Evolutionary conservation across 2,797 vertebrate species (phyloP), one percentile per base, ranked within the genome.

Genomic region (Enteromius radiatus): DNA sequence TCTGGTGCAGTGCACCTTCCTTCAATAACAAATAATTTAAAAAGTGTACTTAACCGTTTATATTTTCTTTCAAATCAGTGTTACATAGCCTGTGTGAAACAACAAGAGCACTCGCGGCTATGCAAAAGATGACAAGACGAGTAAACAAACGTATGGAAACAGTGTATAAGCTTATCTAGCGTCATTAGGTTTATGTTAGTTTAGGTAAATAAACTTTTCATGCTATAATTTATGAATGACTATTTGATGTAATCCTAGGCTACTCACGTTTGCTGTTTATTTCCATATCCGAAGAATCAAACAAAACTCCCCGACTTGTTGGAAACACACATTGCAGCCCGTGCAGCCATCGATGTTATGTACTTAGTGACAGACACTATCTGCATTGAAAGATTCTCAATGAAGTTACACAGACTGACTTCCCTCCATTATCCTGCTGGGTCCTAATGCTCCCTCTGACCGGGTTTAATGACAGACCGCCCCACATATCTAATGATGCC

Each of bases 261-360:
- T 41, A 93, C 95, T 94, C 89, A 95, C 94, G 90, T 90, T 89
- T 91, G 84, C 80, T 78, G 54, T 83, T 89, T 54, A 86, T n/a
- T 84, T 93, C 92, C 93, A 94, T 94, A 14, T 86, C 23, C 49
- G 87, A 41, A 76, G 28, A 85, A 85, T 84, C 89, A 88, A 67
- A 81, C 81, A 45, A 21, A 67, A 45, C 36, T 43, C 81, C 78
- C 88, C 65, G 83, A 43, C 28, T 69, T 84, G 56, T 47, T 23
- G 33, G 74, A 36, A 78, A 12, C 1, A 31, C n/a, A 1, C 86
- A 85, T 83, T 74, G 69, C 80, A 68, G 38, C 86, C 17, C 1
- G 21, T 56, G 38, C 84, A 73, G 5, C 87, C 91, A 89, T 91
- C 83, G 28, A 75, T 76, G 33, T 54, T 52, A 74, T 19, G 65